phyloP scores from a whole-genome alignment of 2,113 vertebrate species.

The Boulengeromyrus knoepffleri region DNA sequence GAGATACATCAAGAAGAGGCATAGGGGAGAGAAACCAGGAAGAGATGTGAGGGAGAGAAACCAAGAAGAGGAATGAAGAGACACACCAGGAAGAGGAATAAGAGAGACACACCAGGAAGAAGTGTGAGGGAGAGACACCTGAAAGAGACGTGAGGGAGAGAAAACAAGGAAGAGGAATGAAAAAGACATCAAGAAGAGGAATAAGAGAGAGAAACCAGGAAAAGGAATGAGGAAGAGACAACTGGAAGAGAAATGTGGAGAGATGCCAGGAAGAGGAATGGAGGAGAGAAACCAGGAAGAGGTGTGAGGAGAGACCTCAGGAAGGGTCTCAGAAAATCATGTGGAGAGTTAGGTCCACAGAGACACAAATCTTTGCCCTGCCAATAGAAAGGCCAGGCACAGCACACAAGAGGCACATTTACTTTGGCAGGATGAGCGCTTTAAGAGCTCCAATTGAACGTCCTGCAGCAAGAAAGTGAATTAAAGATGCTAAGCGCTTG shows the following conservation, averaged over 20 bases:
- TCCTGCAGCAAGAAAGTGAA: slow-evolving; percentile 1
- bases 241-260: background rate
- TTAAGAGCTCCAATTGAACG: slow-evolving; percentile 3
- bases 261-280: background rate
- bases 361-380: background rate
- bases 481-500: background rate
- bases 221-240: background rate
- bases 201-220: background rate
- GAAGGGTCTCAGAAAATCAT: background rate
- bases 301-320: background rate
- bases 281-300: background rate
- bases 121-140: background rate
- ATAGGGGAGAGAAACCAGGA: background rate
- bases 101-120: background rate
- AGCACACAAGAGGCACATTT: background rate
- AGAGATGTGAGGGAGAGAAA: background rate
- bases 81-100: background rate
- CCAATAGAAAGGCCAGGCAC: background rate
- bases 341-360: background rate
- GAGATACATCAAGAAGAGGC: too few species aligned
- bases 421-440: background rate
- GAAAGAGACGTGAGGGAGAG: background rate
- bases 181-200: background rate
- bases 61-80: background rate
- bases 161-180: background rate